phyloP scores from a whole-genome alignment of 2,888 invertebrate genomes.

The Chymomyza fuscimana region DNA sequence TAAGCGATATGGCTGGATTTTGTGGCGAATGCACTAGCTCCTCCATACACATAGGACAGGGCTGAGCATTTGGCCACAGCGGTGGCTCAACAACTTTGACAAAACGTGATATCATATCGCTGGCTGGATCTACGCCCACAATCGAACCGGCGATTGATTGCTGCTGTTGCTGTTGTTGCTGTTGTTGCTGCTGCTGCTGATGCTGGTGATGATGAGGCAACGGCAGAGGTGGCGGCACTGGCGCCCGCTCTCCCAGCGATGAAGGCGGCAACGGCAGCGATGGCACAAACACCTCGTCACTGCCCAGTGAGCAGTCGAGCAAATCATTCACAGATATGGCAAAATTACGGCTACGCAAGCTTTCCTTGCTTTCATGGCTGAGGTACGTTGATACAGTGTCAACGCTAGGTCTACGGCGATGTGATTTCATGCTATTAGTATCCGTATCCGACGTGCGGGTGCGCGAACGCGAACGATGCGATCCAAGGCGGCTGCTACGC shows the following conservation, averaged over 20 bases:
- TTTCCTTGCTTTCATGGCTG: conserved; percentile 90
- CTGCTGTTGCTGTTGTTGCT: conserved; percentile 57
- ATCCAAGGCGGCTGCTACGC: conserved; percentile 74
- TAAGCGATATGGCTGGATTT: conserved; percentile 84
- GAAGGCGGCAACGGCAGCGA: conserved; percentile 68
- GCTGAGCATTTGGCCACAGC: conserved; percentile 85
- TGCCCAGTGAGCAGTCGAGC: conserved; percentile 86
- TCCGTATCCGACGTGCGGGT: conserved; percentile 80
- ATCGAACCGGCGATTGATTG: conserved; percentile 80
- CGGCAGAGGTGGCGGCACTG: conserved; percentile 72
- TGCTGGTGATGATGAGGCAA: conserved; percentile 51
- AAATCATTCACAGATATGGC: conserved; percentile 84
- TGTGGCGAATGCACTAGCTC: conserved; percentile 80
- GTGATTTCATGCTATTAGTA: conserved; percentile 86
- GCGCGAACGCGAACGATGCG: conserved; percentile 78
- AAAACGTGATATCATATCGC: conserved; percentile 84
- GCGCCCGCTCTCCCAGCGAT: conserved; percentile 72
- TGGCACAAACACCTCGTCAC: conserved; percentile 85
- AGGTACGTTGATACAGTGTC: conserved; percentile 94
- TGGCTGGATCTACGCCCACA: conserved; percentile 80
- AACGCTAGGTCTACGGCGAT: conserved; percentile 89
- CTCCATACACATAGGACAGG: conserved; percentile 86
- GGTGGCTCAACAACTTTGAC: conserved; percentile 85
- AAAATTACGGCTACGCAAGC: conserved; percentile 82
- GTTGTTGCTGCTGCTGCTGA: conserved; percentile 48